Conservation (phyloP, 2,797 vertebrate genomes). For the Fratercula arctica region DNA sequence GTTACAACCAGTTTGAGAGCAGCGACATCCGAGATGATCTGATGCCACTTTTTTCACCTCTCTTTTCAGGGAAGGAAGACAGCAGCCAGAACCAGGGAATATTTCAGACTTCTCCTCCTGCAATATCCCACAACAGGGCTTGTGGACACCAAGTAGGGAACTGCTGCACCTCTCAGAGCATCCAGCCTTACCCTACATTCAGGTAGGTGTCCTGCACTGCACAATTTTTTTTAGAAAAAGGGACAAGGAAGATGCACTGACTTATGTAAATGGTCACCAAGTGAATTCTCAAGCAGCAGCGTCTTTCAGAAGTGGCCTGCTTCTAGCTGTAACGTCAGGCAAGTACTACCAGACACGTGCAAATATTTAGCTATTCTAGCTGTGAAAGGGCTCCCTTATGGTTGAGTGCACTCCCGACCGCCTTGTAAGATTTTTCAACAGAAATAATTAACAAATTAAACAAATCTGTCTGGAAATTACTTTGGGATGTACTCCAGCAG, state of each 20-base stretch:
- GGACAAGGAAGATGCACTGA: neutral
- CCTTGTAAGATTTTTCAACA: neutral
- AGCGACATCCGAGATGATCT: accelerated
- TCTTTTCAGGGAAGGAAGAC: neutral
- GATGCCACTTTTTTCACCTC: neutral
- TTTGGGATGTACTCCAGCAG: neutral
- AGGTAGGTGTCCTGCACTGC: neutral
- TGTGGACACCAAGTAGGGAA: accelerated
- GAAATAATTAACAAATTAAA: neutral
- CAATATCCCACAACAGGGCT: neutral
- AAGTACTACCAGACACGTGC: neutral
- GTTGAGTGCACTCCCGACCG: accelerated
- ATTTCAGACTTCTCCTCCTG: neutral
- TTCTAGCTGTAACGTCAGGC: neutral
- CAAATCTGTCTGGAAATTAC: neutral
- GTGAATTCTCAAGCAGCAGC: neutral
- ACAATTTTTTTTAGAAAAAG: neutral
- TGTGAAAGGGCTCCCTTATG: neutral
- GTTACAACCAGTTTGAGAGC: neutral
- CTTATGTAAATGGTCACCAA: accelerated
- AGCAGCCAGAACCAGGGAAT: neutral
- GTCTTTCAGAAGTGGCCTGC: neutral
- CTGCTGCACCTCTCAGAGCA: neutral
- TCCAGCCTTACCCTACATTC: neutral
- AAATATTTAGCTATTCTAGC: neutral